Conservation (phyloP, 2,797 vertebrate species). For the Cyprinella venusta region DNA sequence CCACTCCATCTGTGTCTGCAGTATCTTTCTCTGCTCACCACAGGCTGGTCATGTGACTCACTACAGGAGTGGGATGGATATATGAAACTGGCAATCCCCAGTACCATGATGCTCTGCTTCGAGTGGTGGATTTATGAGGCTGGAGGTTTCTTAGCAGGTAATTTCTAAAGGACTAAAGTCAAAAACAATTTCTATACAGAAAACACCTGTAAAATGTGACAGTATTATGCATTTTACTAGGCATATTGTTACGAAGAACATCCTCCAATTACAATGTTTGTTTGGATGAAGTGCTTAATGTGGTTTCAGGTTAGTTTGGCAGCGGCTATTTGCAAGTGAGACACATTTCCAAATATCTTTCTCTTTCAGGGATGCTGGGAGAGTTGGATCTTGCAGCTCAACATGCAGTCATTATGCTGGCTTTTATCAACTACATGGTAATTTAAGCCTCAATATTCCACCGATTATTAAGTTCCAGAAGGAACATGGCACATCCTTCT, state of each 20-base stretch:
- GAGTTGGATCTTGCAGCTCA: constrained; percentile 86
- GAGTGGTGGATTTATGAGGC: constrained; percentile 95
- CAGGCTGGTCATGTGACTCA: constrained; percentile 89
- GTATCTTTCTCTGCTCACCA: constrained; percentile 61
- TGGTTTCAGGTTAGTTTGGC: background rate
- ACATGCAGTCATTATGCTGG: constrained; percentile 79
- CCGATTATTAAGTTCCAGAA: constrained; percentile 36
- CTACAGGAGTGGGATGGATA: constrained; percentile 90
- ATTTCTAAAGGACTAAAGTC: background rate
- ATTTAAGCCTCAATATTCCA: background rate
- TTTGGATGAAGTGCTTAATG: constrained; percentile 3
- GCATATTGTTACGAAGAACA: background rate
- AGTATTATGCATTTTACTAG: background rate
- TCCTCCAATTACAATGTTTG: constrained; percentile 18
- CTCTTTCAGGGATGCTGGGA: constrained; percentile 79
- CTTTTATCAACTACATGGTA: constrained; percentile 83
- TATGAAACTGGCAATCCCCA: constrained; percentile 86
- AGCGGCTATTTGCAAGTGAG: too few species aligned
- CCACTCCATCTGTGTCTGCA: background rate
- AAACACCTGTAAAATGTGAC: background rate
- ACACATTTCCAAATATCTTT: background rate
- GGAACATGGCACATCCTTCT: constrained; percentile 19
- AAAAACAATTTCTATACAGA: constrained; percentile 7
- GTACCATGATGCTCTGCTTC: constrained; percentile 88
- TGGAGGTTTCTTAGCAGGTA: constrained; percentile 89